These are phyloP conservation scores for Andrena camellia DNA, from an alignment of 2,888 invertebrate species.

Conservation along the genomic window DNA sequence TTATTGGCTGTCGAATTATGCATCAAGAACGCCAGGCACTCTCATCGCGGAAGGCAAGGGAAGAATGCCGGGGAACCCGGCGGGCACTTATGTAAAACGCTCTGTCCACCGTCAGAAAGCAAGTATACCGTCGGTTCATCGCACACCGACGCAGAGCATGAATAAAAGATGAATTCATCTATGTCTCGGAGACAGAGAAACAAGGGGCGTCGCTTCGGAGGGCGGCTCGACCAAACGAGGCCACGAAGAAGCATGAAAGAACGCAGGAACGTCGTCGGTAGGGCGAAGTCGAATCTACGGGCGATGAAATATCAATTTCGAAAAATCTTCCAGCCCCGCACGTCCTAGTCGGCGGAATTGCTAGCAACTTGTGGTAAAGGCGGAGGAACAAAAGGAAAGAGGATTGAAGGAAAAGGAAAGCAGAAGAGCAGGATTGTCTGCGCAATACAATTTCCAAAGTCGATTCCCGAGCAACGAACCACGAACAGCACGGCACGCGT, in stretches of 20 bases:
- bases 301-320: slow-evolving; percentile 57
- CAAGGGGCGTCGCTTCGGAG: slow-evolving; percentile 47
- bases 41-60: slow-evolving; percentile 37
- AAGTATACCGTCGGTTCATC: slow-evolving; percentile 46
- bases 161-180: slow-evolving; percentile 80
- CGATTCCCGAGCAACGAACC: slow-evolving; percentile 29
- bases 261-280: not conserved
- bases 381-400: not conserved
- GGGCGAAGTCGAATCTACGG: slow-evolving; percentile 14
- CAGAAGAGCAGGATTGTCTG: slow-evolving; percentile 31
- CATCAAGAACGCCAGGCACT: slow-evolving; percentile 14
- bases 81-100: slow-evolving; percentile 66
- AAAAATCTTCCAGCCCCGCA: slow-evolving; percentile 42
- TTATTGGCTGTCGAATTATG: slow-evolving; percentile 29
- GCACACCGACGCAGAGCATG: slow-evolving; percentile 62
- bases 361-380: slow-evolving; percentile 15
- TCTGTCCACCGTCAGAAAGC: slow-evolving; percentile 57
- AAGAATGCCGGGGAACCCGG: slow-evolving; percentile 48
- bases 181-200: slow-evolving; percentile 66
- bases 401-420: not conserved
- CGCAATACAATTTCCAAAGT: slow-evolving; percentile 56
- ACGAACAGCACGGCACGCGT: slow-evolving; percentile 8
- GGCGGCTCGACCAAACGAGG: slow-evolving; percentile 34
- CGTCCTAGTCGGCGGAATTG: slow-evolving; percentile 27
- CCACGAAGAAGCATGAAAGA: slow-evolving; percentile 15